A percentile compares a stretch with the other conserved stretches of the same genome.
phyloP scores from a whole-genome alignment of 2,797 vertebrate species.

The Jordanella pulchra region DNA sequence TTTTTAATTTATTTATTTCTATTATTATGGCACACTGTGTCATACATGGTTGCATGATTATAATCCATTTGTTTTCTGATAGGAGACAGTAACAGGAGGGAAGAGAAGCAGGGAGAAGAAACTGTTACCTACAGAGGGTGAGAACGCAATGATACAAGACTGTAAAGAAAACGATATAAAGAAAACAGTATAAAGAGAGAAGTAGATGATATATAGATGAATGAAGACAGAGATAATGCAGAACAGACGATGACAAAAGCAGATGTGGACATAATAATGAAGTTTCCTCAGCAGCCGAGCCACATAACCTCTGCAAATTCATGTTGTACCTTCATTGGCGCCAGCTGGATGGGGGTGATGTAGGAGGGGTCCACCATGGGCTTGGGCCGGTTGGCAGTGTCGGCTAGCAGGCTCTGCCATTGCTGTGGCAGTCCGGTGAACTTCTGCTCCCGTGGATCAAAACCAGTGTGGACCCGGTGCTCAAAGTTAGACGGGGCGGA shows the following conservation, averaged over 20 bases:
- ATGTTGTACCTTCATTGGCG: slow-evolving; percentile 94
- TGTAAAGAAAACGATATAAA: slow-evolving; percentile 8
- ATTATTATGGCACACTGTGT: background rate
- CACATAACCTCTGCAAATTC: slow-evolving; percentile 13
- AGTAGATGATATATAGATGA: background rate
- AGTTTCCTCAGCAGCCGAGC: slow-evolving; percentile 11
- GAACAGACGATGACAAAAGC: background rate
- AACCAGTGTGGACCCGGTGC: slow-evolving; percentile 97
- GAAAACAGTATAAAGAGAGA: background rate
- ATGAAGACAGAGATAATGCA: slow-evolving; percentile 6
- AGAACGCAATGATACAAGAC: slow-evolving; percentile 26
- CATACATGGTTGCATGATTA: slow-evolving; percentile 32
- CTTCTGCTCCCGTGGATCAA: slow-evolving; percentile 94
- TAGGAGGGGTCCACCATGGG: slow-evolving; percentile 99
- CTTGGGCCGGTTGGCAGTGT: slow-evolving; percentile 95
- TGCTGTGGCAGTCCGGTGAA: slow-evolving; percentile 97
- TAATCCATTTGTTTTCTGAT: slow-evolving; percentile 40
- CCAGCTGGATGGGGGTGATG: slow-evolving; percentile 97
- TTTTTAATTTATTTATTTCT: background rate
- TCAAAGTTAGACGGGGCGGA: slow-evolving; percentile 98
- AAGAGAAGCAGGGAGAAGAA: slow-evolving; percentile 35
- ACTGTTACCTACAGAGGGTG: slow-evolving; percentile 34
- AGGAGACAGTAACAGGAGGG: slow-evolving; percentile 43
- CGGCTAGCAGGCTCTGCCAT: slow-evolving; percentile 97
- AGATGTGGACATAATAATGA: slow-evolving; percentile 10